phyloP scores from a whole-genome alignment of 2,113 vertebrate genomes.

The Oryctolagus cuniculus region DNA sequence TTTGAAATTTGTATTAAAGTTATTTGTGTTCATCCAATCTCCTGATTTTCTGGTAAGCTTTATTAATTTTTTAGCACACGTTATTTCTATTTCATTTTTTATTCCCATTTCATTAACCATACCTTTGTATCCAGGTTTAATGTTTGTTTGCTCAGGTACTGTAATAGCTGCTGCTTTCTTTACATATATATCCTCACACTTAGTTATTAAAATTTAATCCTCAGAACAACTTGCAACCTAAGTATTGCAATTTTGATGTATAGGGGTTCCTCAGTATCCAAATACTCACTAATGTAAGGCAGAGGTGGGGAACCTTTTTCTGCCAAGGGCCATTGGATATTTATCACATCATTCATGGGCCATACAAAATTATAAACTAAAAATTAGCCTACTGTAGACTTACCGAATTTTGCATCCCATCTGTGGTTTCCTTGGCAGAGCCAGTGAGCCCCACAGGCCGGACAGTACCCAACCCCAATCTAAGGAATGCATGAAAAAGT shows the following conservation, averaged over 20 bases:
- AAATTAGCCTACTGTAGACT: no score
- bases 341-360: no score
- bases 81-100: constrained; percentile 22
- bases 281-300: neutral
- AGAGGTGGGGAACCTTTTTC: no score
- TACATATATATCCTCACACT: neutral
- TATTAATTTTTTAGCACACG: neutral
- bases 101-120: constrained; percentile 7
- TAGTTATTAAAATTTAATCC: neutral
- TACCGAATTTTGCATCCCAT: no score
- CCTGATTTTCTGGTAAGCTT: neutral
- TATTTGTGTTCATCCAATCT: neutral
- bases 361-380: no score
- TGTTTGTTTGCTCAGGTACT: neutral
- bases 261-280: neutral
- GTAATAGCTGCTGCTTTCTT: neutral
- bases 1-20: neutral
- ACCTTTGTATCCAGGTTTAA: neutral
- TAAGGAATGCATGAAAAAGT: neutral
- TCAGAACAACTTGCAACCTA: neutral
- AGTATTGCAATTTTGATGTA: neutral
- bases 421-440: no score
- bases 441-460: no score
- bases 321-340: no score
- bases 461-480: neutral